These are phyloP conservation scores for Amphipoea lucens DNA, from an alignment of 2,888 invertebrate genomes.

Conservation along the genomic window DNA sequence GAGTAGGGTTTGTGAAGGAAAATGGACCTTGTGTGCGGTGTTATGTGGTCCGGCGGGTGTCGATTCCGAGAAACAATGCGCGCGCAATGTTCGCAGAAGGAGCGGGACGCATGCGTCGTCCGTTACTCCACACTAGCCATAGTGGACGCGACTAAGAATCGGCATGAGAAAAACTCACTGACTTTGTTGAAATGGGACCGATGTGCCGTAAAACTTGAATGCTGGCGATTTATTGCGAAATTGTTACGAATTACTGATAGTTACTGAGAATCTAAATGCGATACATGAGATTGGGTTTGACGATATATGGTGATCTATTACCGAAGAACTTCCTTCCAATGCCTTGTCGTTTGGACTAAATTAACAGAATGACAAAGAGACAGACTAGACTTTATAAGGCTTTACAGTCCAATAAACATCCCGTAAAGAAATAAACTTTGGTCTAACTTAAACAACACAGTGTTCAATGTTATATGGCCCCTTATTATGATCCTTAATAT, in stretches of 20 bases:
- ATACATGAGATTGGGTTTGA: conserved; percentile 47
- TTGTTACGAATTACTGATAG: conserved; percentile 83
- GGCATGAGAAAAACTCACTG: conserved; percentile 86
- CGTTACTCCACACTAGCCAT: conserved; percentile 82
- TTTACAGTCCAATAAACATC: conserved; percentile 9
- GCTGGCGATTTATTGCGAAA: conserved; percentile 84
- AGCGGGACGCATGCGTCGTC: conserved; percentile 82
- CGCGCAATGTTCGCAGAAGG: conserved; percentile 85
- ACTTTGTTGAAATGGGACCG: conserved; percentile 86
- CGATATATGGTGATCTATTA: conserved; percentile 56
- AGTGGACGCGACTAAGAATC: conserved; percentile 86
- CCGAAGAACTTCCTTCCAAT: conserved; percentile 20
- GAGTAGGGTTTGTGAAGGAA: conserved; percentile 75
- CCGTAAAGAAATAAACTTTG: not conserved
- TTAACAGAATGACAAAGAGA: not conserved
- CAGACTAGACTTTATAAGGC: not conserved
- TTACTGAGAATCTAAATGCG: conserved; percentile 75
- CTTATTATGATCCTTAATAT: no score
- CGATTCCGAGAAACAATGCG: conserved; percentile 88
- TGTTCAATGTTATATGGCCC: not conserved
- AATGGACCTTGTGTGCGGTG: conserved; percentile 78
- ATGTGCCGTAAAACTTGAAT: conserved; percentile 77
- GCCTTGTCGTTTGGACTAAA: not conserved
- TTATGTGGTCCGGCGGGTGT: conserved; percentile 83
- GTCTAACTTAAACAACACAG: not conserved